phyloP scores from a whole-genome alignment of 2,113 vertebrate genomes.

The Ophiodon elongatus region DNA sequence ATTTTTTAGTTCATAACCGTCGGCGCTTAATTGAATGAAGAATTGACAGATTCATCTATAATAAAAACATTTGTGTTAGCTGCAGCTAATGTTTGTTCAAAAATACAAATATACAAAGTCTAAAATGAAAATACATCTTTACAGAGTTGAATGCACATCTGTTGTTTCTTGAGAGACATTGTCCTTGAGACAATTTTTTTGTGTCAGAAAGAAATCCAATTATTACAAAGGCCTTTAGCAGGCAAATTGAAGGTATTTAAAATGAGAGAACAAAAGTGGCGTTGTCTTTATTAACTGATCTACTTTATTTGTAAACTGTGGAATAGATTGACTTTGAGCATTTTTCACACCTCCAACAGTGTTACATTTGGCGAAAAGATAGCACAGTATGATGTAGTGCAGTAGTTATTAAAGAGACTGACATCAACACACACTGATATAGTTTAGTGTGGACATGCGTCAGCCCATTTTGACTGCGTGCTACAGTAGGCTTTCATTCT shows the following conservation, averaged over 20 bases:
- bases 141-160: not conserved
- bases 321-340: not conserved
- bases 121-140: not conserved
- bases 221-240: constrained; percentile 6
- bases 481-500: constrained; percentile 44
- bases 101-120: not conserved
- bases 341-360: constrained; percentile 9
- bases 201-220: not conserved
- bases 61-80: not conserved
- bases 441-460: not conserved
- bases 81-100: not conserved
- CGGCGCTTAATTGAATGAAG: not conserved
- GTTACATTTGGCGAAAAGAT: not conserved
- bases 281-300: constrained; percentile 21
- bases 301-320: not conserved
- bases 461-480: not conserved
- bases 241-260: not conserved
- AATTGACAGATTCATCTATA: not conserved
- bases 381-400: constrained; percentile 8
- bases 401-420: constrained; percentile 23
- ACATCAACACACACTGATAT: not conserved
- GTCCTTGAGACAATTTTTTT: not conserved
- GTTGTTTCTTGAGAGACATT: not conserved
- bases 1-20: not conserved
- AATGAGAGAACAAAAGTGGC: constrained; percentile 20